Evolutionary conservation across 2,888 invertebrate genomes (phyloP), one percentile per base, ranked within the genome.

Genomic region (Leptinotarsa peninsularis): DNA sequence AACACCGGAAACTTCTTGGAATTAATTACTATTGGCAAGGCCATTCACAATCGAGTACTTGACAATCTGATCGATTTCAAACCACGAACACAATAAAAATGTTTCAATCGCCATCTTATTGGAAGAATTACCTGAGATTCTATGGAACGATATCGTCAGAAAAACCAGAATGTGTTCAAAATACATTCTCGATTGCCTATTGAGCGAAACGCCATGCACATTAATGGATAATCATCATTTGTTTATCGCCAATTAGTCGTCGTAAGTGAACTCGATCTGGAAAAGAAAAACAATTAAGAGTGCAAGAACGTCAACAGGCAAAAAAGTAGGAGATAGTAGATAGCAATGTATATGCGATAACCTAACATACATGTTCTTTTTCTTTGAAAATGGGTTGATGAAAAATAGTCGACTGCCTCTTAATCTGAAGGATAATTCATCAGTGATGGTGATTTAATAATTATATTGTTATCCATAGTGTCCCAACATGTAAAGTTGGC

Each of bases 281-380:
- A 76, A 76, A 68, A 71, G 27, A 23, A 68, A 60, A 66, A 74
- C 54, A 63, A 76, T 76, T 76, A 71, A 71, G 74, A 74, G 73
- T 74, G 52, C 76, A 73, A 67, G 71, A 69, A 70, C 70, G 50
- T 21, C 50, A 67, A 58, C 50, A 15, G 27, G 49, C 49, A 43
- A 63, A 58, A 43, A 63, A 33, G 33, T 58, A 21, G 63, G 43
- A 63, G 63, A 33, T 43, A 43, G 43, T 43, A 43, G 10, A 43
- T 43, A 43, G 43, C 7, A 43, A 43, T 43, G 43, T 43, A 63
- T 27, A n/a, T 63, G 63, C 18, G 63, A 63, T 63, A 63, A 63
- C 63, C 63, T n/a, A 63, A 63, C 63, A 63, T 63, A 63, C 63
- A 33, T 27, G 4, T 1, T 33, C 3, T 58, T 21, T 10, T 43